These are phyloP conservation scores for Oligia fasciuncula DNA, from an alignment of 2,888 invertebrate genomes.

Conservation along the genomic window DNA sequence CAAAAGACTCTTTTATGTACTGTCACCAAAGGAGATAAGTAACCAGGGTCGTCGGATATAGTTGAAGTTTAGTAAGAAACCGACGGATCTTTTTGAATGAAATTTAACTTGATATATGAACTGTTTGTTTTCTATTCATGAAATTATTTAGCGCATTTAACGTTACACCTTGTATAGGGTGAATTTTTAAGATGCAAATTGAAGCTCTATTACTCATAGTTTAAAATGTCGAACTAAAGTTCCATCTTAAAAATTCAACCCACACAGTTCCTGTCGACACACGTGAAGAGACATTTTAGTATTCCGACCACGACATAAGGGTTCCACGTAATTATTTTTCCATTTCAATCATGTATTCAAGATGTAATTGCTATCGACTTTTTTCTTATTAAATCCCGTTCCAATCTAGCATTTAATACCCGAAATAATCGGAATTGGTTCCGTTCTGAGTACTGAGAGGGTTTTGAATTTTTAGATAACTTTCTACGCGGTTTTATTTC, in stretches of 20 bases:
- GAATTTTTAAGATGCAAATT: neutral
- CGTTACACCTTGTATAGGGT: too few species aligned
- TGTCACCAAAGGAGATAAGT: too few species aligned
- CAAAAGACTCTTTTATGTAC: neutral
- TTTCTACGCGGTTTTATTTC: neutral
- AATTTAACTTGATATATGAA: too few species aligned
- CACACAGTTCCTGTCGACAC: neutral
- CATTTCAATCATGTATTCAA: constrained; percentile 24
- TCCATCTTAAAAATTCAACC: neutral
- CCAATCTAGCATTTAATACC: constrained; percentile 27
- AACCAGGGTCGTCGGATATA: too few species aligned
- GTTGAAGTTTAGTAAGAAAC: too few species aligned
- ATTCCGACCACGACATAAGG: neutral
- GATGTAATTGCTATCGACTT: constrained; percentile 40
- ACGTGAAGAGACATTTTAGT: neutral
- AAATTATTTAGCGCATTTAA: too few species aligned
- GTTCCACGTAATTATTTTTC: constrained; percentile 4
- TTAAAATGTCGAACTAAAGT: neutral
- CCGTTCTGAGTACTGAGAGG: constrained; percentile 6
- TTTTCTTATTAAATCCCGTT: constrained; percentile 46
- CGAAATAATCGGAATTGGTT: constrained; percentile 40
- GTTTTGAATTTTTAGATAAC: constrained; percentile 1
- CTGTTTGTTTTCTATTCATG: too few species aligned
- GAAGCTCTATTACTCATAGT: neutral
- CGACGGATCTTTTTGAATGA: too few species aligned